Evolutionary conservation across 2,888 invertebrate species (phyloP).

Genomic region (Eristalis pertinax): DNA sequence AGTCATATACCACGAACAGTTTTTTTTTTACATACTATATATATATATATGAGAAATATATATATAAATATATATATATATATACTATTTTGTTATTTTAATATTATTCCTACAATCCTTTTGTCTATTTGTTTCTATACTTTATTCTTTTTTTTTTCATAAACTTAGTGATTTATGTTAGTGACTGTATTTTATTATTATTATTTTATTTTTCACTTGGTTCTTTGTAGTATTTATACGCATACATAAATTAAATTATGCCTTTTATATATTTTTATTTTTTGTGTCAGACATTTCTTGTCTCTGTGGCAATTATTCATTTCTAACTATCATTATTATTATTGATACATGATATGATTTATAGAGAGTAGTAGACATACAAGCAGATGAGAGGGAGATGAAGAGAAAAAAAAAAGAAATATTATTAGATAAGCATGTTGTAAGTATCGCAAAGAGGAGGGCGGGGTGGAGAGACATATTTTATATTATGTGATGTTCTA

Average conservation of each 20-base stretch:
- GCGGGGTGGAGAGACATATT: constrained; percentile 68
- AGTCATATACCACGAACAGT: constrained; percentile 63
- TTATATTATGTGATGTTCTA: constrained; percentile 71
- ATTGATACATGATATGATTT: constrained; percentile 29
- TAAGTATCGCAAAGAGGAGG: constrained; percentile 54
- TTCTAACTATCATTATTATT: constrained; percentile 36
- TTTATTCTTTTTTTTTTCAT: constrained; percentile 19
- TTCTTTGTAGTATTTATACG: constrained; percentile 54
- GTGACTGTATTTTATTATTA: constrained; percentile 29
- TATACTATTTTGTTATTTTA: constrained; percentile 53
- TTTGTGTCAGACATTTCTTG: constrained; percentile 21
- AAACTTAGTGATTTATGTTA: constrained; percentile 49
- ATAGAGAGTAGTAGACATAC: constrained; percentile 39
- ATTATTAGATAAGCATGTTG: constrained; percentile 68
- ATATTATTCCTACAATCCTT: constrained; percentile 29
- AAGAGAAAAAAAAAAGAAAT: neutral
- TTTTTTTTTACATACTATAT: constrained; percentile 32
- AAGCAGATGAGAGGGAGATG: neutral
- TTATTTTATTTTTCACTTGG: constrained; percentile 38
- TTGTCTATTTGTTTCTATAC: constrained; percentile 28
- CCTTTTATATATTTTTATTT: no score
- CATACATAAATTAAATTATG: constrained; percentile 7
- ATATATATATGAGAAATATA: constrained; percentile 31
- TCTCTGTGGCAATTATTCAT: constrained; percentile 59
- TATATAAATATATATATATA: neutral